phyloP scores from a whole-genome alignment of 2,888 invertebrate genomes.

The Mimachlamys varia region DNA sequence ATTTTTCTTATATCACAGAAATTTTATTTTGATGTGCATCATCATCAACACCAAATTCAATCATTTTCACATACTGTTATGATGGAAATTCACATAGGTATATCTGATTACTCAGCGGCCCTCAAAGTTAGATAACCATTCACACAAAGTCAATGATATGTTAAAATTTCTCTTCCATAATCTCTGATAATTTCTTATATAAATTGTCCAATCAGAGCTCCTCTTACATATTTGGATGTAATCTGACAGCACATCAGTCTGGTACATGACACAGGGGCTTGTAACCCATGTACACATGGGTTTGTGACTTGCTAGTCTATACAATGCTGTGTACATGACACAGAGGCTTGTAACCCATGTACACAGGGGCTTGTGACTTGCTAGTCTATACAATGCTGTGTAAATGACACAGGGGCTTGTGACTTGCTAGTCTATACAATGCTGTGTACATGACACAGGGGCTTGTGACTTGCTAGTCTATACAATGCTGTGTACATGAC shows the following conservation, averaged over 20 bases:
- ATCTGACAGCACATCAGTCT: not conserved
- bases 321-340: not conserved
- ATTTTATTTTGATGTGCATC: not conserved
- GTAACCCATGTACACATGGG: not conserved
- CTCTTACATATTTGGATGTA: not conserved
- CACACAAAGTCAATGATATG: not conserved
- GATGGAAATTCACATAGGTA: not conserved
- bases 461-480: no score
- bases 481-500: not conserved
- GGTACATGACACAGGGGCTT: not conserved
- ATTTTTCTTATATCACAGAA: not conserved
- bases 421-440: no score
- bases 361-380: no score
- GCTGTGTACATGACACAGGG: no score
- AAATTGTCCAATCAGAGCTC: not conserved
- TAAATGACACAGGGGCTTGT: not conserved
- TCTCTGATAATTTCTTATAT: not conserved
- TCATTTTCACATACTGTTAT: not conserved
- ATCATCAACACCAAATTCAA: slow-evolving; percentile 7
- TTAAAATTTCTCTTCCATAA: not conserved
- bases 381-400: not conserved
- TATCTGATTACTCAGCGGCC: not conserved
- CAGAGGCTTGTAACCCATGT: not conserved
- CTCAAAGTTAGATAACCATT: not conserved
- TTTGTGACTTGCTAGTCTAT: no score